Evolutionary conservation across 2,113 vertebrate genomes (phyloP).

Genomic region (Heterocephalus glaber): DNA sequence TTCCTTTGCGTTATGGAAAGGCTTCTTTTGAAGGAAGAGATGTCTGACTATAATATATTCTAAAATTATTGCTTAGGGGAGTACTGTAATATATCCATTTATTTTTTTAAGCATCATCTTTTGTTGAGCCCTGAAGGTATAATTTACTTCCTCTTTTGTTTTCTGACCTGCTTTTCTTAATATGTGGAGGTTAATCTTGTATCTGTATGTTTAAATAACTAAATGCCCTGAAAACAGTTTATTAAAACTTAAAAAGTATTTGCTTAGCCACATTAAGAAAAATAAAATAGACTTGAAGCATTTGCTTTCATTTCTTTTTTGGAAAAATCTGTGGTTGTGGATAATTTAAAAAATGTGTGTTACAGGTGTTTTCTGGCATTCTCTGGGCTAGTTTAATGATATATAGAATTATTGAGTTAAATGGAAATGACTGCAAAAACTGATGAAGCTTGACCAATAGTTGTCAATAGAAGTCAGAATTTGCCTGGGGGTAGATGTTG

Average conservation of each 20-base stretch:
- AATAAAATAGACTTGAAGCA: neutral
- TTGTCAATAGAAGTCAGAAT: constrained; percentile 24
- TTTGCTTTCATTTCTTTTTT: constrained; percentile 37
- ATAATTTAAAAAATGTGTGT: neutral
- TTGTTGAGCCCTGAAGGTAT: constrained; percentile 1
- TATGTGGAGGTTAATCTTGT: neutral
- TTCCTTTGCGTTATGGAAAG: constrained; percentile 45
- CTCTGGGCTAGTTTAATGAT: constrained; percentile 27
- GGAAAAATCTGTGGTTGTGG: constrained; percentile 6
- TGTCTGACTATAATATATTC: constrained; percentile 3
- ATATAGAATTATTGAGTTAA: neutral
- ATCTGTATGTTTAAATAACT: neutral
- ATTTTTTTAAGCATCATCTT: neutral
- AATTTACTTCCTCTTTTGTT: neutral
- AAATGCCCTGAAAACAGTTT: neutral
- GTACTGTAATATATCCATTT: neutral
- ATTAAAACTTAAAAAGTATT: constrained; percentile 6
- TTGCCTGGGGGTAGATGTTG: constrained; percentile 28
- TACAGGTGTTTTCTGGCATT: neutral
- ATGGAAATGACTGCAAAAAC: constrained; percentile 11
- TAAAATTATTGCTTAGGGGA: neutral
- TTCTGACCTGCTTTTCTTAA: constrained; percentile 1
- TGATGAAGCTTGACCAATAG: constrained; percentile 44
- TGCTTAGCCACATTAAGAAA: constrained; percentile 42
- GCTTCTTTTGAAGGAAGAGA: neutral